Conservation (phyloP, 2,797 vertebrate species). For the Molothrus aeneus region DNA sequence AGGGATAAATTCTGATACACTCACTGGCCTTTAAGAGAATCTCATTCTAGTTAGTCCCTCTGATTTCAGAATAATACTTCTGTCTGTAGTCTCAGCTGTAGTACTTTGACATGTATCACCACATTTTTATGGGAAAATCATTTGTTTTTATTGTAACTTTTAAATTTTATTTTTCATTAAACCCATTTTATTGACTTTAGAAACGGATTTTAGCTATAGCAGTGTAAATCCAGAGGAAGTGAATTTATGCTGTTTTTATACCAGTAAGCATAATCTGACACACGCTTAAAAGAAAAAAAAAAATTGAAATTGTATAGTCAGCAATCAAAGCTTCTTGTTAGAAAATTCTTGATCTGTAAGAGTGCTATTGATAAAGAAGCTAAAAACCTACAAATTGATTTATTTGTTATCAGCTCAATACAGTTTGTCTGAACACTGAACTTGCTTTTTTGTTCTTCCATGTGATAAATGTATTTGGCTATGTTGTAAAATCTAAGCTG, state of each 20-base stretch:
- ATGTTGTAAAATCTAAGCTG: conserved; percentile 5
- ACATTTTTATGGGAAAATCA: conserved; percentile 36
- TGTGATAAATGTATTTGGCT: conserved; percentile 6
- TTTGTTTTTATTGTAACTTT: conserved; percentile 41
- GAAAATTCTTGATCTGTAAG: conserved; percentile 27
- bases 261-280: conserved; percentile 11
- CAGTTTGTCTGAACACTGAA: conserved; percentile 41
- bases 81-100: neutral
- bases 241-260: neutral
- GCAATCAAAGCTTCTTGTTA: conserved; percentile 48
- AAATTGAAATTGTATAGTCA: conserved; percentile 10
- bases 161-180: conserved; percentile 57
- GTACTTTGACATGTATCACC: neutral
- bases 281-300: neutral
- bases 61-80: neutral
- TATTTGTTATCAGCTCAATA: conserved; percentile 60
- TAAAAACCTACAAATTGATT: conserved; percentile 55
- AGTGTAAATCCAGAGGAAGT: conserved; percentile 42
- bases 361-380: conserved; percentile 55
- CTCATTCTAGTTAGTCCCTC: neutral
- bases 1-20: neutral
- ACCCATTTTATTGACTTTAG: conserved; percentile 5
- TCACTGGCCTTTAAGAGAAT: neutral
- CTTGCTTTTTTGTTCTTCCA: conserved; percentile 32
- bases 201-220: neutral